These are phyloP conservation scores for Discoglossus pictus DNA, from an alignment of 2,797 vertebrate genomes.

Conservation along the genomic window DNA sequence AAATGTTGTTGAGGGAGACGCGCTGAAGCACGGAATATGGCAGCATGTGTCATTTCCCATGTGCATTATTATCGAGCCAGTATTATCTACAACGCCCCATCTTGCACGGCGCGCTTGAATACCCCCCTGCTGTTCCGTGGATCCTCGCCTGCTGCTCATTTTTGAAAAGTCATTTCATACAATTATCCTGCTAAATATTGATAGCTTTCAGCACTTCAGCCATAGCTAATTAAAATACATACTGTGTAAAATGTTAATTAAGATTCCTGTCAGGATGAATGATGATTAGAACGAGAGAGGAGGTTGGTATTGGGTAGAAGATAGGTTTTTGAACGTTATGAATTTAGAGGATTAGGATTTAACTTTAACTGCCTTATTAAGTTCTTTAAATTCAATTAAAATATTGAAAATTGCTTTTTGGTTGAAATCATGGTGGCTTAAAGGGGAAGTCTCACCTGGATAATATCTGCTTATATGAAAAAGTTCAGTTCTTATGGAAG, in stretches of 20 bases:
- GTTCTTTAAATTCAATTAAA: too few species aligned
- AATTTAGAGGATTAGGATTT: too few species aligned
- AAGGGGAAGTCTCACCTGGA: too few species aligned
- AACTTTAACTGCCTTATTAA: too few species aligned
- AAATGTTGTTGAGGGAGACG: constrained; percentile 59
- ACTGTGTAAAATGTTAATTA: constrained; percentile 75
- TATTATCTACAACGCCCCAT: constrained; percentile 59
- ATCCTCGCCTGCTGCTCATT: constrained; percentile 68
- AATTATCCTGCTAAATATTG: constrained; percentile 73
- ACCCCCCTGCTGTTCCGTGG: constrained; percentile 62
- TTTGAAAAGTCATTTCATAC: constrained; percentile 69
- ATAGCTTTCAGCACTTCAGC: constrained; percentile 66
- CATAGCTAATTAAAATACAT: constrained; percentile 71
- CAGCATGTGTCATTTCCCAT: constrained; percentile 56
- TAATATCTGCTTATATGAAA: too few species aligned
- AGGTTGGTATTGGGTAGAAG: background rate
- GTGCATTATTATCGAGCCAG: constrained; percentile 60
- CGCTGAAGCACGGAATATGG: constrained; percentile 58
- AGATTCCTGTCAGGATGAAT: constrained; percentile 63
- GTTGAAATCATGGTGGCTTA: too few species aligned
- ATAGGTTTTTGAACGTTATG: constrained; percentile 47
- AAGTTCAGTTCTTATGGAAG: too few species aligned
- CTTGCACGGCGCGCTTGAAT: constrained; percentile 61
- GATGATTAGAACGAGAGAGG: constrained; percentile 48
- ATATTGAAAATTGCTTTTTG: too few species aligned